Evolutionary conservation across 2,888 invertebrate genomes (phyloP).

Genomic region (Drosophila anceps): DNA sequence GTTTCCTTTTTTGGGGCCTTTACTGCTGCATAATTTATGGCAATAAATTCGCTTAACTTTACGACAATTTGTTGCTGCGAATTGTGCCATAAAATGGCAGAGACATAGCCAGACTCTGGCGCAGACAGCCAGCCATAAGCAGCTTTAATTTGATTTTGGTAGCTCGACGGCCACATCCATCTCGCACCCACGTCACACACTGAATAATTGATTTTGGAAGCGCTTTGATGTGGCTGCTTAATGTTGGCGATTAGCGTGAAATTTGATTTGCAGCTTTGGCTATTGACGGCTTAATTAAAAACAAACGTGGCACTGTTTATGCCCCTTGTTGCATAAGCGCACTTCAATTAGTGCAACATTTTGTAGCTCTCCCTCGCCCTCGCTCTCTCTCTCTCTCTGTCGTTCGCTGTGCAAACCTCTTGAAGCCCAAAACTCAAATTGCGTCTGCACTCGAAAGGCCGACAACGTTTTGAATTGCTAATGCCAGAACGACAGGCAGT

Average conservation of each 20-base stretch:
- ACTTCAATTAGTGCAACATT: slow-evolving; percentile 76
- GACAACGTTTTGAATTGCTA: slow-evolving; percentile 72
- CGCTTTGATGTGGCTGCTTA: slow-evolving; percentile 56
- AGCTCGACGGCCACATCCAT: background rate
- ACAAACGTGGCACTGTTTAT: slow-evolving; percentile 31
- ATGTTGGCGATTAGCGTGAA: slow-evolving; percentile 56
- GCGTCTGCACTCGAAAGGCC: slow-evolving; percentile 46
- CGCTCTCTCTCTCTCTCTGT: background rate
- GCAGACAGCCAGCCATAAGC: slow-evolving; percentile 22
- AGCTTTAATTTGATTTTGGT: slow-evolving; percentile 62
- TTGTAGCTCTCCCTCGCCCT: slow-evolving; percentile 20
- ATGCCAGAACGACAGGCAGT: slow-evolving; percentile 37
- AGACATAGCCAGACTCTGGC: slow-evolving; percentile 2
- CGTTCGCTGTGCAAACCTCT: slow-evolving; percentile 28
- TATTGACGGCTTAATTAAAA: slow-evolving; percentile 50
- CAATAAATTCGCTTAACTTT: slow-evolving; percentile 81
- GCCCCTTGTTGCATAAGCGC: slow-evolving; percentile 32
- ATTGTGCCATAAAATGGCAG: slow-evolving; percentile 67
- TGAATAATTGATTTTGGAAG: slow-evolving; percentile 60
- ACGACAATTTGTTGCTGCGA: slow-evolving; percentile 80
- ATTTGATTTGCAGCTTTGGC: slow-evolving; percentile 49
- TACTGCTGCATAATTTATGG: slow-evolving; percentile 78
- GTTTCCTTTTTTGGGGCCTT: slow-evolving; percentile 22
- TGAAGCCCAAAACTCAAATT: slow-evolving; percentile 52
- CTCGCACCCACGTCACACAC: background rate